These are phyloP conservation scores for Anabacerthia variegaticeps DNA, from an alignment of 2,797 vertebrate species.

Conservation along the genomic window DNA sequence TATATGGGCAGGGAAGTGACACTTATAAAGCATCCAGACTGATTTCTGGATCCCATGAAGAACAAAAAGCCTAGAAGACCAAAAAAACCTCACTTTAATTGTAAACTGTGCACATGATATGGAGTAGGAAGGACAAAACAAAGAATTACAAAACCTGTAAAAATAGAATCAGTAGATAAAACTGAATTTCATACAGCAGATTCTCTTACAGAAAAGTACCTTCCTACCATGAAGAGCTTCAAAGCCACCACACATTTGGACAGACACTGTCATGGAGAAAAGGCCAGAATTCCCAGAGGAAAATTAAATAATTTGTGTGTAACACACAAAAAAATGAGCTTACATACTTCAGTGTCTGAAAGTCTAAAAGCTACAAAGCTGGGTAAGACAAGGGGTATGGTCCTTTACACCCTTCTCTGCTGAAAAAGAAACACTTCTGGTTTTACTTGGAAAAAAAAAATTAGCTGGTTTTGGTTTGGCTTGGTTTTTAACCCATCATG, in stretches of 20 bases:
- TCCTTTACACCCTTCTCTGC: background rate
- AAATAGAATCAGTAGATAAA: background rate
- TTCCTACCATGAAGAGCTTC: background rate
- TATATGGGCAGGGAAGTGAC: background rate
- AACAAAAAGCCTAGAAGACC: background rate
- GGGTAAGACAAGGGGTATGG: background rate
- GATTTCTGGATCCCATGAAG: background rate
- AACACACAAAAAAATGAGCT: background rate
- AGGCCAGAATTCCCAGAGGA: background rate
- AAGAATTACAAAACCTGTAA: background rate
- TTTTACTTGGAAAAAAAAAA: background rate
- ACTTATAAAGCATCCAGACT: background rate
- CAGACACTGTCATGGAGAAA: accelerated
- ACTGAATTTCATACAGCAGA: background rate
- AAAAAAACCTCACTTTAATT: background rate
- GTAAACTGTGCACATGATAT: background rate
- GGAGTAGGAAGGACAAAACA: background rate
- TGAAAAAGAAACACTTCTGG: background rate
- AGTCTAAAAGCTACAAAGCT: background rate
- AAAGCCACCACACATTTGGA: background rate
- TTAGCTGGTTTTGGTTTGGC: background rate
- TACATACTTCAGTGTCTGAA: background rate
- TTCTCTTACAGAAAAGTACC: background rate
- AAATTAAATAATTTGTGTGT: background rate
- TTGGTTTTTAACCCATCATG: background rate